Conservation (phyloP, 2,797 vertebrate species). For the Hippopotamyrus pictus region DNA sequence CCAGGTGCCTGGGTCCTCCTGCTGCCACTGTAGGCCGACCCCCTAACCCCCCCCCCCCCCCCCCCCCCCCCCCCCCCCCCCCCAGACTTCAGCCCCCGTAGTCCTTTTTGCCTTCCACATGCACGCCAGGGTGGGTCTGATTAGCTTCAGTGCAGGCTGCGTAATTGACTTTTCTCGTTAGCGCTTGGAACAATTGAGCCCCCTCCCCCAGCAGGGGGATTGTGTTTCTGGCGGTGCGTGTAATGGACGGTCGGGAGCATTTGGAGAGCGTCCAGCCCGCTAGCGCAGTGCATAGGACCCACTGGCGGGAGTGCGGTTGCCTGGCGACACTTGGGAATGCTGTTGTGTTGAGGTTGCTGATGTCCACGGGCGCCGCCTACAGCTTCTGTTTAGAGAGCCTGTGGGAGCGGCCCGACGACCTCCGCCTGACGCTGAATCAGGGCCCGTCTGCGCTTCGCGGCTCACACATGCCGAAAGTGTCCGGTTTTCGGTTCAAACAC, state of each 20-base stretch:
- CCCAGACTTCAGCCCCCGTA: neutral
- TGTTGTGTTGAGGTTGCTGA: neutral
- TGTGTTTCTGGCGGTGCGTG: neutral
- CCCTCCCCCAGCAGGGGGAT: neutral
- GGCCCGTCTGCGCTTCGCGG: neutral
- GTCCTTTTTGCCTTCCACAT: neutral
- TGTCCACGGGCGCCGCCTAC: neutral
- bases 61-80: neutral
- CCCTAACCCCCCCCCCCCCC: neutral
- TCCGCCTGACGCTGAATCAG: neutral
- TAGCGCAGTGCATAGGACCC: neutral
- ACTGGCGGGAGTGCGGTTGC: conserved; percentile 12
- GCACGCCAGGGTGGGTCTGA: neutral
- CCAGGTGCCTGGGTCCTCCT: neutral
- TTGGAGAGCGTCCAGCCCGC: neutral
- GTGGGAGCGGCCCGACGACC: neutral
- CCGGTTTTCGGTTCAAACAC: neutral
- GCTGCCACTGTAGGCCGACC: neutral
- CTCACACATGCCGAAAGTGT: neutral
- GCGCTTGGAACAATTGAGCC: neutral
- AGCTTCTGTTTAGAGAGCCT: neutral
- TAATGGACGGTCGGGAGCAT: neutral
- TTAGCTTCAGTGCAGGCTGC: neutral
- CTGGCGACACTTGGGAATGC: conserved; percentile 1
- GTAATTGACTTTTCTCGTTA: conserved; percentile 7